A percentile compares a stretch with the other conserved stretches of the same genome.
These are phyloP conservation scores for Parascotia fuliginaria DNA, from an alignment of 2,888 invertebrate species.

Conservation along the genomic window DNA sequence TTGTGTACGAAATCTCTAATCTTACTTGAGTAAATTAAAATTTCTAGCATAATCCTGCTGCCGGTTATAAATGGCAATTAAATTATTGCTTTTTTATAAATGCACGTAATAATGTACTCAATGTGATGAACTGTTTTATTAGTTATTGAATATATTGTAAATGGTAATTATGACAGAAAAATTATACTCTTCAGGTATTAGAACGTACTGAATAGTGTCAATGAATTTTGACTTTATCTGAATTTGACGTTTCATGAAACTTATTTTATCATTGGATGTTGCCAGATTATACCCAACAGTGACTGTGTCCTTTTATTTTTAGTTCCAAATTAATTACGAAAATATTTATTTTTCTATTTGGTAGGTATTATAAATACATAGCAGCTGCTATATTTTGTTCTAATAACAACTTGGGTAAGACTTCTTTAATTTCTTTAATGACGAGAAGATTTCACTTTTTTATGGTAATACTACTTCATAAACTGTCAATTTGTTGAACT, in stretches of 20 bases:
- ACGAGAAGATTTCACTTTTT: background rate
- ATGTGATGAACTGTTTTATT: too few relatives aligned
- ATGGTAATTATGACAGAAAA: too few relatives aligned
- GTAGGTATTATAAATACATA: too few relatives aligned
- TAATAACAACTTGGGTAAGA: background rate
- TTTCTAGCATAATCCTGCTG: too few relatives aligned
- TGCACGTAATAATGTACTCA: too few relatives aligned
- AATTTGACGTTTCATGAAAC: background rate
- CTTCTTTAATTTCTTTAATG: background rate
- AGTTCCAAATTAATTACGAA: too few relatives aligned
- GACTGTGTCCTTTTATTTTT: background rate
- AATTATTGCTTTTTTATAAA: too few relatives aligned
- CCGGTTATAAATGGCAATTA: too few relatives aligned
- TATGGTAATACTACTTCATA: conserved; percentile 30
- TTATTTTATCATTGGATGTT: background rate
- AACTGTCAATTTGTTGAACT: conserved; percentile 56
- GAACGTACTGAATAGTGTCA: background rate
- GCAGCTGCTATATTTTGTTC: too few relatives aligned
- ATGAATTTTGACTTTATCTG: background rate
- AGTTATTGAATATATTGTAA: too few relatives aligned
- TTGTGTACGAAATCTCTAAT: background rate
- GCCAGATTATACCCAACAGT: background rate
- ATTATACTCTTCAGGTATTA: too few relatives aligned
- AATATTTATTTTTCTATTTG: too few relatives aligned
- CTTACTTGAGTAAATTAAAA: background rate